These are phyloP conservation scores for Dinoponera quadriceps DNA, from an alignment of 1,140 invertebrate genomes.

Conservation along the genomic window DNA sequence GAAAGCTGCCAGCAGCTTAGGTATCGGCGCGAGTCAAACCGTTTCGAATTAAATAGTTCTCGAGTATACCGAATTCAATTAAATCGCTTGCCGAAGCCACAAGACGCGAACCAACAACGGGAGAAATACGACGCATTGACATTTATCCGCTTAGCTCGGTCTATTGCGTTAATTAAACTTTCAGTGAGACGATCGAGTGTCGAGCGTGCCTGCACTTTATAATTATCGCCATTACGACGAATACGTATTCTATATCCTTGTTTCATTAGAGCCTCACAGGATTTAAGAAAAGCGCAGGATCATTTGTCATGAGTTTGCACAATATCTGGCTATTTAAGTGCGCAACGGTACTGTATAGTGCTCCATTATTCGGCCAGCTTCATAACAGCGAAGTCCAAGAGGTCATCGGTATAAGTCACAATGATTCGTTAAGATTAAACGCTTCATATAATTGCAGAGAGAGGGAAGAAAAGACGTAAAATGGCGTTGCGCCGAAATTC, in stretches of 20 bases:
- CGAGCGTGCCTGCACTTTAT: slow-evolving; percentile 20
- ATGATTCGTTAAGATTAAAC: slow-evolving; percentile 63
- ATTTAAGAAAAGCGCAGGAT: slow-evolving; percentile 53
- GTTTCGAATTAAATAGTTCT: not conserved
- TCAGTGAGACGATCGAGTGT: too few species aligned
- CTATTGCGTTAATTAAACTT: slow-evolving; percentile 9
- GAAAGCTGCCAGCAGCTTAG: not conserved
- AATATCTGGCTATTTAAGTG: slow-evolving; percentile 71
- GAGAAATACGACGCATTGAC: slow-evolving; percentile 9
- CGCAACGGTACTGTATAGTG: slow-evolving; percentile 64
- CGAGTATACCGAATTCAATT: slow-evolving; percentile 1
- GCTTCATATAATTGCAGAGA: slow-evolving; percentile 57
- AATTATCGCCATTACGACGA: slow-evolving; percentile 34
- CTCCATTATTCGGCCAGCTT: slow-evolving; percentile 70
- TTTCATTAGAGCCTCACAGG: slow-evolving; percentile 47
- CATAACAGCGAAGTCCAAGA: slow-evolving; percentile 64
- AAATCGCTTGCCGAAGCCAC: not conserved
- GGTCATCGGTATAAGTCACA: slow-evolving; percentile 67
- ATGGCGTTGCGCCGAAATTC: too few species aligned
- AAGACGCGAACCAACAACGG: not conserved
- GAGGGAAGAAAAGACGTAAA: too few species aligned
- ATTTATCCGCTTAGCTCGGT: not conserved
- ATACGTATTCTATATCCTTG: slow-evolving; percentile 6
- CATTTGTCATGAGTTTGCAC: slow-evolving; percentile 68
- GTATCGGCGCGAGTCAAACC: not conserved